These are phyloP conservation scores for Myiotriccus ornatus DNA, from an alignment of 2,797 vertebrate genomes.

Conservation along the genomic window DNA sequence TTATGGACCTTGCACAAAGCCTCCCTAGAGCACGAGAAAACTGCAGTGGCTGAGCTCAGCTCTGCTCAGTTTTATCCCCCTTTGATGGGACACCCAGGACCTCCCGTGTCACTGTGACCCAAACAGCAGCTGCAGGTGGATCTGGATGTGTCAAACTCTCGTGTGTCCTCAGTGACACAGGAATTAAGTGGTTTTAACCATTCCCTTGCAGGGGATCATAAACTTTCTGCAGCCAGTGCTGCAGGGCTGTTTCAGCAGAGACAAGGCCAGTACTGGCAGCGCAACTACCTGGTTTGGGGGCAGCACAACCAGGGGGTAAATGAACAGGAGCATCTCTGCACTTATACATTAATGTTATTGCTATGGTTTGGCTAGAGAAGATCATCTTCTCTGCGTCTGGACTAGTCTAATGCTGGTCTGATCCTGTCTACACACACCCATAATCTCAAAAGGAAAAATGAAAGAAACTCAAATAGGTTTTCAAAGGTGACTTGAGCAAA, in stretches of 20 bases:
- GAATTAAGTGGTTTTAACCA: not conserved
- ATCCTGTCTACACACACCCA: constrained; percentile 10
- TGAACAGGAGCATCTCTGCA: not conserved
- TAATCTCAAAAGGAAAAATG: not conserved
- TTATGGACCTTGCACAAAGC: not conserved
- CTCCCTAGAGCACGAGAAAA: not conserved
- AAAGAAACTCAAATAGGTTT: not conserved
- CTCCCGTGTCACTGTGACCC: fast-evolving
- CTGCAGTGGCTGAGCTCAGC: not conserved
- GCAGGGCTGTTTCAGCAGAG: not conserved
- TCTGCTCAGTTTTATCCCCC: not conserved
- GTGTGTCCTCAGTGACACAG: not conserved
- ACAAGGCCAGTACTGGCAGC: not conserved
- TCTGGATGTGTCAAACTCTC: not conserved
- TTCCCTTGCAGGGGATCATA: not conserved
- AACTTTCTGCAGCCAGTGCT: not conserved
- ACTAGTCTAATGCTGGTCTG: not conserved
- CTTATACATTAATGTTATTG: not conserved
- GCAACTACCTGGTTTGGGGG: not conserved
- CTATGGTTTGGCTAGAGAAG: not conserved
- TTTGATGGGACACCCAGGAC: not conserved
- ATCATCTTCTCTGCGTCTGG: not conserved
- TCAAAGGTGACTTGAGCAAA: not conserved
- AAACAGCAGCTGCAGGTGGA: not conserved
- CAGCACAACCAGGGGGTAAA: not conserved